These are phyloP conservation scores for Acrobasis suavella DNA, from an alignment of 2,888 invertebrate species.

Conservation along the genomic window DNA sequence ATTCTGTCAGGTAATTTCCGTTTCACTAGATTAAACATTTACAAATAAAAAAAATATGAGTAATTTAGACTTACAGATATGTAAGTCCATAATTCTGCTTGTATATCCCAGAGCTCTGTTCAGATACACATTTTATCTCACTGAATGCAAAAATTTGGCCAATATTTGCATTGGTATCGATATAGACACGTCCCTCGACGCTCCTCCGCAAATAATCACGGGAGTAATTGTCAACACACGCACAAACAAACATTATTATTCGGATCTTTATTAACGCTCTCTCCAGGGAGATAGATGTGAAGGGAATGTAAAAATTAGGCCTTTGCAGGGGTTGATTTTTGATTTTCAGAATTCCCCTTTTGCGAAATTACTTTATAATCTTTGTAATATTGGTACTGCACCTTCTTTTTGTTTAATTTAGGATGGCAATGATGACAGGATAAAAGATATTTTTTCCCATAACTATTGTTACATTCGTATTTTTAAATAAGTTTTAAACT, in stretches of 20 bases:
- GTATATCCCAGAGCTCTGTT: neutral
- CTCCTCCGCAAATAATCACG: slow-evolving; percentile 69
- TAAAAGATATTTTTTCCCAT: too few relatives aligned
- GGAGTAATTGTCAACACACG: slow-evolving; percentile 78
- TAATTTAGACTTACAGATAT: too few relatives aligned
- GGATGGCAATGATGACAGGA: too few relatives aligned
- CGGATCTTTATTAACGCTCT: slow-evolving; percentile 45
- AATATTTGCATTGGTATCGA: slow-evolving; percentile 48
- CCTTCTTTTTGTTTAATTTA: too few relatives aligned
- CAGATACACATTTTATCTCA: neutral
- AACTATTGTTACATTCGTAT: too few relatives aligned
- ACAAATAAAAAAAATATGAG: too few relatives aligned
- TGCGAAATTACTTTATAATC: too few relatives aligned
- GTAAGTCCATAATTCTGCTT: neutral
- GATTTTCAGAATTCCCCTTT: neutral
- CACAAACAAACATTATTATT: slow-evolving; percentile 64
- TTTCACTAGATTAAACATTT: too few relatives aligned
- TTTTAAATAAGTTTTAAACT: too few relatives aligned
- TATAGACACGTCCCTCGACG: slow-evolving; percentile 53
- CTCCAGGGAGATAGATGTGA: slow-evolving; percentile 22
- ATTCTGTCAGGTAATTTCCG: too few relatives aligned
- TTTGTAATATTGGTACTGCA: too few relatives aligned
- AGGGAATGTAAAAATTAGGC: slow-evolving; percentile 9
- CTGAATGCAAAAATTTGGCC: slow-evolving; percentile 12
- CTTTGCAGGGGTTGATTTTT: neutral